Percentiles rank a stretch among this genome's conserved stretches.
Conservation (phyloP, 2,797 vertebrate genomes). For the Antrozous pallidus region DNA sequence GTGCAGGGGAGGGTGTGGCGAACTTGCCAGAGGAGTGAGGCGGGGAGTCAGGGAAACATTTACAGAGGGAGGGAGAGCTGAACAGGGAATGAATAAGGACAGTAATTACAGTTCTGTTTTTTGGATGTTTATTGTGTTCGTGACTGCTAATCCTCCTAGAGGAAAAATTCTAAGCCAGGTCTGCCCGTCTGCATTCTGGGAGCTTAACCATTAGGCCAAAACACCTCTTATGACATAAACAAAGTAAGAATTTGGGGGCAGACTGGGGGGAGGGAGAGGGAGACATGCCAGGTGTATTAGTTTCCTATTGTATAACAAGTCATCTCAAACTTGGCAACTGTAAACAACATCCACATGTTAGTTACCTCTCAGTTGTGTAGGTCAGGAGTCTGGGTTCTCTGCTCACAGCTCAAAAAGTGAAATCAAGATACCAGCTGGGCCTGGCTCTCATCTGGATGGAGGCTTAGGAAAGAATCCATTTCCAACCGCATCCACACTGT, state of each 20-base stretch:
- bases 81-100: not conserved
- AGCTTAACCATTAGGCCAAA: not conserved
- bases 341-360: not conserved
- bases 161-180: not conserved
- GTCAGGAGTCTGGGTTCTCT: slow-evolving; percentile 1
- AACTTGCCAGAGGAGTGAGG: not conserved
- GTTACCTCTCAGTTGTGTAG: not conserved
- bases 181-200: not conserved
- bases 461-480: not conserved
- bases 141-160: not conserved
- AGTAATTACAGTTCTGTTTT: not conserved
- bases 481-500: not conserved
- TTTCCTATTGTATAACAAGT: slow-evolving; percentile 22
- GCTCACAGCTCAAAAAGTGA: not conserved
- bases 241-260: not conserved
- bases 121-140: not conserved
- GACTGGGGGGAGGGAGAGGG: not conserved
- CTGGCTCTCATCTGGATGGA: not conserved
- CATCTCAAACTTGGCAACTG: not conserved
- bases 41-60: not conserved
- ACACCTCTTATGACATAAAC: not conserved
- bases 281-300: not conserved
- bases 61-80: not conserved
- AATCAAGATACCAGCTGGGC: not conserved
- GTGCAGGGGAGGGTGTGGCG: not conserved